Conservation (phyloP, 2,888 invertebrate genomes). For the Agonopterix arenella region DNA sequence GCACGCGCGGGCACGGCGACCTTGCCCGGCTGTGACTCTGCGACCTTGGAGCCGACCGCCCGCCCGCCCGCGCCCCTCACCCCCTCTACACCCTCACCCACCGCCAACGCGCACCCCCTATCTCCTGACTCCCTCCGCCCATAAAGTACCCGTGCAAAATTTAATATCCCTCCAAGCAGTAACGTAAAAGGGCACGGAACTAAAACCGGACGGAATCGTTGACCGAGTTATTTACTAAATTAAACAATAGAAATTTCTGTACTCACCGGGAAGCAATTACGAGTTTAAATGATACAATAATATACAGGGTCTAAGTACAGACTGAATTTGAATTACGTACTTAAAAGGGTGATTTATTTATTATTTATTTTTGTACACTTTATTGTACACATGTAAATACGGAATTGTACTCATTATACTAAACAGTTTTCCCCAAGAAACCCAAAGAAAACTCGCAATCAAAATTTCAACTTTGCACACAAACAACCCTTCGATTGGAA, state of each 20-base stretch:
- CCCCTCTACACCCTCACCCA: constrained; percentile 29
- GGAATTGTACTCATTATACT: no score
- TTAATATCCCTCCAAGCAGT: constrained; percentile 43
- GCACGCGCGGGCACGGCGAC: constrained; percentile 72
- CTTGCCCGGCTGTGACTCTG: constrained; percentile 77
- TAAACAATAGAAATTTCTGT: constrained; percentile 1
- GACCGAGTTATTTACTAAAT: constrained; percentile 12
- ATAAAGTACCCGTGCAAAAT: constrained; percentile 63
- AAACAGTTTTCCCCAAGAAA: no score
- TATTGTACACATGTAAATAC: no score
- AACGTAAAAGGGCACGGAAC: constrained; percentile 36
- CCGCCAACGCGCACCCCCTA: constrained; percentile 21
- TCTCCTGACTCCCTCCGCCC: constrained; percentile 37
- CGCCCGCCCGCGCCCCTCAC: constrained; percentile 18
- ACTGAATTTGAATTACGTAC: no score
- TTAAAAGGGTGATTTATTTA: no score
- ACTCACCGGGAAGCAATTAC: constrained; percentile 2
- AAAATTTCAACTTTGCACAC: no score
- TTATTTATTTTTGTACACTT: no score
- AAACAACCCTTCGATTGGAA: no score
- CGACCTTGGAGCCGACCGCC: constrained; percentile 68
- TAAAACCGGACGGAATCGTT: constrained; percentile 28
- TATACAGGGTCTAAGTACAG: no score
- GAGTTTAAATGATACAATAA: no score
- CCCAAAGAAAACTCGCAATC: no score